Evolutionary conservation across 2,888 invertebrate genomes (phyloP), one percentile per base, ranked within the genome.

Genomic region (Maniola hyperantus): DNA sequence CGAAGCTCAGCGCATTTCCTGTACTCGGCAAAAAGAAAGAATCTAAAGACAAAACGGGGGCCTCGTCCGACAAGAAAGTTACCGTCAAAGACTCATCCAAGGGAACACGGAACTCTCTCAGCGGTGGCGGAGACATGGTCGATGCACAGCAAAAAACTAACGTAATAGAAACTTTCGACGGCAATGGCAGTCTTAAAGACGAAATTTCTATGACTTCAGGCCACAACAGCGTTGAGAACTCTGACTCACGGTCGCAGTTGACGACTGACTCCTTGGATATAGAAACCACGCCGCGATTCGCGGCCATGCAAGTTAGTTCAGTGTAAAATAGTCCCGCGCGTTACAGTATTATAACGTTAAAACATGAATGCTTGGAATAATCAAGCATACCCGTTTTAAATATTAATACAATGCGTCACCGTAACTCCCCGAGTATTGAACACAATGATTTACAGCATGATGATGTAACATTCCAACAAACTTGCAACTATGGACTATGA

Each of bases 21-120:
- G 95, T 94, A 42, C 91, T 95, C 63, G 94, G 94, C 7, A 95
- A 95, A 83, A 95, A 95, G 77, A 91, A 93, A 77, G 93, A 93
- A 46, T 79, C 82, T 10, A 93, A 93, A 76, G 93, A 93, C 18
- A 94, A 93, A 77, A 82, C 79, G 67, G 74, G 78, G 7, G 71
- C 77, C 8, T 72, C 77, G 5, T 79, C 76, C 48, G 92, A 93
- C 55, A 94, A 93, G 73, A 91, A 90, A 73, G 86, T 87, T 11
- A 83, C 86, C 0, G 75, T 87, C 10, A 93, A 93, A 74, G 93
- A 93, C 39, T 85, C 90, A 5, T 83, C 89, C 6, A 93, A 92
- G 74, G 87, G 86, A n/a, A 88, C 89, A 58, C 89, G 92, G 84
- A 92, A 86, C 74, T 84, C 93, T 0, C 76, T 92, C 5, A 85